phyloP scores from a whole-genome alignment of 2,113 vertebrate species.

The Cryptoleucopteryx plumbea region DNA sequence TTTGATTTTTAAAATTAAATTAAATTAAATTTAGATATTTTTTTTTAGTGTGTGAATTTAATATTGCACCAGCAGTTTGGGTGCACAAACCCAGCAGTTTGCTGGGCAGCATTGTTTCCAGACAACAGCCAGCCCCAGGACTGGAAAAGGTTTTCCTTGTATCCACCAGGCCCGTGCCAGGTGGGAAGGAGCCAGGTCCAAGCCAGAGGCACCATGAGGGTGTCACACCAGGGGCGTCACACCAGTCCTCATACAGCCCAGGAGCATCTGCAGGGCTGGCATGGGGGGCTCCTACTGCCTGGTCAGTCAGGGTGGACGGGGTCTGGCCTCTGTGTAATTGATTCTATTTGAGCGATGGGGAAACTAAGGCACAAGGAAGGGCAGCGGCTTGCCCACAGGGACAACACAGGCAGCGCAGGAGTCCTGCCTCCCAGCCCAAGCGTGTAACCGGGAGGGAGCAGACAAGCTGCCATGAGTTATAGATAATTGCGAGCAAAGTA shows the following conservation, averaged over 20 bases:
- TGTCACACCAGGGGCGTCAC: neutral
- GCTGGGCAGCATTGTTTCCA: neutral
- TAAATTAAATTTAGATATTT: neutral
- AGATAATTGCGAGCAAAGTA: neutral
- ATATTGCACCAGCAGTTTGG: accelerated
- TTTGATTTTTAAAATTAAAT: neutral
- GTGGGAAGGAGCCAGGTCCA: neutral
- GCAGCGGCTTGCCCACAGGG: neutral
- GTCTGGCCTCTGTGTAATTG: neutral
- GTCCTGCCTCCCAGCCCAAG: neutral
- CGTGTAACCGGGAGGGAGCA: accelerated
- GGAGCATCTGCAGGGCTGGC: neutral
- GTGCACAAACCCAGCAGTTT: neutral
- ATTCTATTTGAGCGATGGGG: neutral
- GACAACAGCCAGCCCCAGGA: neutral
- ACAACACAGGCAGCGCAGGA: neutral
- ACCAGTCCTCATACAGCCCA: neutral
- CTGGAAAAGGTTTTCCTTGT: neutral
- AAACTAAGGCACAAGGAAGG: neutral
- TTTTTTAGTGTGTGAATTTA: neutral
- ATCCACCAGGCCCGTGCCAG: neutral
- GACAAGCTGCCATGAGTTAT: neutral
- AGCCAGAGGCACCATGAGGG: accelerated
- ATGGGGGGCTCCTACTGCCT: neutral
- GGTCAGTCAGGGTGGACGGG: accelerated